phyloP scores from a whole-genome alignment of 2,797 vertebrate genomes.

The Eutrigla gurnardus region DNA sequence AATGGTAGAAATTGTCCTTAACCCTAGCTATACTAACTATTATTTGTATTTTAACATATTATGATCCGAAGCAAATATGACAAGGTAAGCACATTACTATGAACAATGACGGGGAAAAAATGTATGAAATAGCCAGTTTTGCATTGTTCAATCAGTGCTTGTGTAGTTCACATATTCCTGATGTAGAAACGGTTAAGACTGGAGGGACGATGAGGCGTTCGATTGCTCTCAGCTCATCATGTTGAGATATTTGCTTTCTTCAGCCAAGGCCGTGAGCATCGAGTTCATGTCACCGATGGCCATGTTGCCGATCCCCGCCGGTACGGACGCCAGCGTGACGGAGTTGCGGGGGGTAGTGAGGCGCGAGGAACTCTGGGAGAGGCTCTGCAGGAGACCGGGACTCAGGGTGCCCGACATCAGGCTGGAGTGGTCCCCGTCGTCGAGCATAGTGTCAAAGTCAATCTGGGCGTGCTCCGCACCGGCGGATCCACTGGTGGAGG shows the following conservation, averaged over 20 bases:
- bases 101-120: conserved; percentile 39
- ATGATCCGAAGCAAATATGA: conserved; percentile 72
- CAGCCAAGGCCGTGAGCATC: conserved; percentile 96
- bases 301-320: conserved; percentile 96
- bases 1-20: conserved; percentile 65
- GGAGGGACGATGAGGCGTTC: conserved; percentile 51
- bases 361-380: conserved; percentile 97
- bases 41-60: conserved; percentile 63
- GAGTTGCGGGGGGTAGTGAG: conserved; percentile 98
- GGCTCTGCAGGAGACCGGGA: conserved; percentile 94
- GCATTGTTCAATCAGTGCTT: conserved; percentile 81
- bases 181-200: conserved; percentile 57
- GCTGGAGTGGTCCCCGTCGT: conserved; percentile 97
- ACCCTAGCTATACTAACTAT: conserved; percentile 64
- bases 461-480: conserved; percentile 90
- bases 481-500: conserved; percentile 76
- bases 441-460: conserved; percentile 97
- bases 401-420: conserved; percentile 96
- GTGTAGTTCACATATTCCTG: conserved; percentile 65
- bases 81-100: conserved; percentile 64
- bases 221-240: conserved; percentile 90
- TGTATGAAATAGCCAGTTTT: conserved; percentile 62
- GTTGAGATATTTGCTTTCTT: conserved; percentile 98
- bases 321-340: conserved; percentile 91
- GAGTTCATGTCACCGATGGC: conserved; percentile 99